These are phyloP conservation scores for Oxyteleia sp. DNA, from an alignment of 2,888 invertebrate species.

Conservation along the genomic window DNA sequence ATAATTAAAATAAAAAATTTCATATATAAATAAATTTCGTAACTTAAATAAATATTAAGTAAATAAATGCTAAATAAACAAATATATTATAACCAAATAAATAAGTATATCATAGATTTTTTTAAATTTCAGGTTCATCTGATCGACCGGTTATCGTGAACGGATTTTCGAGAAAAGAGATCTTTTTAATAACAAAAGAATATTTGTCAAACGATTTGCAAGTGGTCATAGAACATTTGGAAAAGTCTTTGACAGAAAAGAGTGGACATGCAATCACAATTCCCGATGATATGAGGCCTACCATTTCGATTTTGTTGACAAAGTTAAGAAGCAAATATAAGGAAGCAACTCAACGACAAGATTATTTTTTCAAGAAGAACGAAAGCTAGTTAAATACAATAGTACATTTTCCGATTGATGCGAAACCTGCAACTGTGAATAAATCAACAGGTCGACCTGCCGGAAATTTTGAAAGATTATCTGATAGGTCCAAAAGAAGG, in stretches of 20 bases:
- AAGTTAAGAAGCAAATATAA: conserved; percentile 14
- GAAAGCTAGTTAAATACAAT: conserved; percentile 6
- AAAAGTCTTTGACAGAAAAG: conserved; percentile 10
- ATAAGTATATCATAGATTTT: conserved; percentile 2
- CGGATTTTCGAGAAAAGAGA: conserved; percentile 3
- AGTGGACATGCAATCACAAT: not conserved
- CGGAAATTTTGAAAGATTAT: not conserved
- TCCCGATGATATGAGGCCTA: conserved; percentile 1
- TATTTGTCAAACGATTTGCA: conserved; percentile 6
- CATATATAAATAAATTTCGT: not conserved
- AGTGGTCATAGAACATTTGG: conserved; percentile 13
- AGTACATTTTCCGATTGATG: conserved; percentile 2
- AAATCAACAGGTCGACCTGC: conserved; percentile 27
- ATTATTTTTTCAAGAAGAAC: conserved; percentile 21
- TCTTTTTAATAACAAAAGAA: not conserved
- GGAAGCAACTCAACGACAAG: conserved; percentile 1
- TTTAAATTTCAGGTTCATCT: conserved; percentile 18
- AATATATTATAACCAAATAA: not conserved
- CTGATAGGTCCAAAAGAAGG: conserved; percentile 30
- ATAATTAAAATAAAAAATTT: conserved; percentile 1
- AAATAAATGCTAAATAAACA: not conserved
- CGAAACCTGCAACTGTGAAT: not conserved
- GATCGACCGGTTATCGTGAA: not conserved
- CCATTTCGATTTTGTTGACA: conserved; percentile 8
- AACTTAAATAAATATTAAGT: not conserved